These are phyloP conservation scores for Myiozetetes cayanensis DNA, from an alignment of 2,113 vertebrate genomes.

Conservation along the genomic window DNA sequence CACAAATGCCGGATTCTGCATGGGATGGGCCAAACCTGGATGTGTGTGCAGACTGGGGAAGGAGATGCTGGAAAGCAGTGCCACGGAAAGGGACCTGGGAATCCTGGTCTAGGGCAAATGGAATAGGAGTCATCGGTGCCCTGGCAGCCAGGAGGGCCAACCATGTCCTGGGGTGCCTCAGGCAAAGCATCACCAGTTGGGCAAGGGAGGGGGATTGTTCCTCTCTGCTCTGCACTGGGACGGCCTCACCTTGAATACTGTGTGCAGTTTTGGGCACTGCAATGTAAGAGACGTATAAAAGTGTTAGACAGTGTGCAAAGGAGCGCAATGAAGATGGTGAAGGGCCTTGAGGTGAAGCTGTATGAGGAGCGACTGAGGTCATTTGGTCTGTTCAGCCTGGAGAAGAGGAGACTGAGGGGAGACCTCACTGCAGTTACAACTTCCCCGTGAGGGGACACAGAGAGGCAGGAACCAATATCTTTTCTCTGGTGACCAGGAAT, in stretches of 20 bases:
- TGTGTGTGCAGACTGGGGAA: not conserved
- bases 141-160: not conserved
- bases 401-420: not conserved
- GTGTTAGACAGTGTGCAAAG: not conserved
- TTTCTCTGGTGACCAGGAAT: not conserved
- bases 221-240: not conserved
- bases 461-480: not conserved
- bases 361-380: not conserved
- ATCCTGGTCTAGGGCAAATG: not conserved
- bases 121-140: not conserved
- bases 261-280: not conserved
- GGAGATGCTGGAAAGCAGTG: not conserved
- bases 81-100: too few relatives aligned
- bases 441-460: not conserved
- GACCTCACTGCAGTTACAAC: not conserved
- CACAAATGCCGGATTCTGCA: not conserved
- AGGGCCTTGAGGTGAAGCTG: rapidly evolving
- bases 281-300: not conserved
- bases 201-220: not conserved
- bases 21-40: not conserved
- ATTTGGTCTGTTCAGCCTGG: not conserved
- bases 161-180: not conserved
- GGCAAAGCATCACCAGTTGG: not conserved
- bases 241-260: too few relatives aligned
- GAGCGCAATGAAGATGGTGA: not conserved